phyloP scores from a whole-genome alignment of 2,113 vertebrate genomes.

The Rhynchomys soricoides region DNA sequence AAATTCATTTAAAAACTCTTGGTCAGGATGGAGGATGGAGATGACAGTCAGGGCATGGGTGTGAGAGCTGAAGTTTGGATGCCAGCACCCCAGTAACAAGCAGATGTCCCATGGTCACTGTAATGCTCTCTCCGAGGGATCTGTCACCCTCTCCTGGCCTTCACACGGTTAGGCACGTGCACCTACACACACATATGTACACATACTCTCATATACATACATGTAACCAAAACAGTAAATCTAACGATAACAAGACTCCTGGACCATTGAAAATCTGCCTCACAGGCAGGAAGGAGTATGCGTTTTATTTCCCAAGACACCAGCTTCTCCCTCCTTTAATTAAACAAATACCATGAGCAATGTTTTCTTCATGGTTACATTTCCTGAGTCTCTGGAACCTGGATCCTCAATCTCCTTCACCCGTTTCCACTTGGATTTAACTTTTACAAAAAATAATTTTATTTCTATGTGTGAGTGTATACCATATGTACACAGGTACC shows the following conservation, averaged over 20 bases:
- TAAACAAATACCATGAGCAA: not conserved
- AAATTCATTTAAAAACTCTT: not conserved
- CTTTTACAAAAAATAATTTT: not conserved
- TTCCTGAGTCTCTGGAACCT: not conserved
- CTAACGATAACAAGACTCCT: not conserved
- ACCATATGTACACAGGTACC: no score
- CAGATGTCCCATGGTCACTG: not conserved
- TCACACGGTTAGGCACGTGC: not conserved
- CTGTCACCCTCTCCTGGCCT: not conserved
- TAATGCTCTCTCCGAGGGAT: not conserved
- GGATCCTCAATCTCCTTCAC: not conserved
- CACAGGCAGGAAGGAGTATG: not conserved
- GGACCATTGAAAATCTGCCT: not conserved
- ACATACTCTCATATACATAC: not conserved
- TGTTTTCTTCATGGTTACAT: not conserved
- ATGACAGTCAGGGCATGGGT: no score
- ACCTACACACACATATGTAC: not conserved
- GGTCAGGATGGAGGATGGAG: fast-evolving
- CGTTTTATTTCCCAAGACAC: not conserved
- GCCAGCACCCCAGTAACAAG: not conserved
- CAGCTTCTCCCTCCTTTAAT: not conserved
- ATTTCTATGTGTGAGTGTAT: no score
- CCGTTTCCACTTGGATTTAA: not conserved
- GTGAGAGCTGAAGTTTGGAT: not conserved
- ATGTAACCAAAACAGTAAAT: not conserved